These are phyloP conservation scores for Scytalopus superciliaris DNA, from an alignment of 2,113 vertebrate species.

Conservation along the genomic window DNA sequence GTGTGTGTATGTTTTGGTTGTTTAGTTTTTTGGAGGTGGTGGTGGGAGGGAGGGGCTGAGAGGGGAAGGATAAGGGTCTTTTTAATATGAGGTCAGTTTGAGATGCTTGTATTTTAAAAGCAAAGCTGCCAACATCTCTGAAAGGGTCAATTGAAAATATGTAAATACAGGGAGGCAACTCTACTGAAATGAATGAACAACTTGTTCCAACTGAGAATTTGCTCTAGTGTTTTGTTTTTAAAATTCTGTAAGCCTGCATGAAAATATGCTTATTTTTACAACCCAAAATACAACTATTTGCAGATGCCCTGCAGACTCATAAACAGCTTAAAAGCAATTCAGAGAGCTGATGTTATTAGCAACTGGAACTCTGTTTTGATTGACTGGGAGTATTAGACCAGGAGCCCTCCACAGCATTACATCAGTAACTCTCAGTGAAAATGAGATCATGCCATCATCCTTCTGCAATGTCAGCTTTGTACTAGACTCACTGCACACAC, in stretches of 20 bases:
- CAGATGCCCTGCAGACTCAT: not conserved
- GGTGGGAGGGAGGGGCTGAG: rapidly evolving
- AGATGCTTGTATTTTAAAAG: not conserved
- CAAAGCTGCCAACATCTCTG: not conserved
- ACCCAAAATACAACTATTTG: conserved; percentile 5
- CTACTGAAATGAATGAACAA: not conserved
- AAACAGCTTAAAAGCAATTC: conserved; percentile 26
- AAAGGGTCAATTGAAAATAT: not conserved
- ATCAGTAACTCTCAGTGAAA: not conserved
- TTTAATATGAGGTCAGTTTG: not conserved
- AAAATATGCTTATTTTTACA: conserved; percentile 3
- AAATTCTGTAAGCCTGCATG: not conserved
- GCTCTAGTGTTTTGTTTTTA: not conserved
- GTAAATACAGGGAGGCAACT: not conserved
- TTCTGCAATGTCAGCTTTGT: not conserved
- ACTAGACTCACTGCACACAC: not conserved
- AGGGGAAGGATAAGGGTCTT: not conserved
- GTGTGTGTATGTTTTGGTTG: not conserved
- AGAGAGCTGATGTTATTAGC: conserved; percentile 14
- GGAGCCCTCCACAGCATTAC: not conserved
- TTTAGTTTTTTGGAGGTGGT: not conserved
- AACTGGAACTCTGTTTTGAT: conserved; percentile 11
- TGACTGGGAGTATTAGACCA: not conserved
- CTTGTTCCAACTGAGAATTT: not conserved
- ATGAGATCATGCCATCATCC: not conserved